Conservation (phyloP, 1,140 invertebrate species). For the Zaprionus taronus region DNA sequence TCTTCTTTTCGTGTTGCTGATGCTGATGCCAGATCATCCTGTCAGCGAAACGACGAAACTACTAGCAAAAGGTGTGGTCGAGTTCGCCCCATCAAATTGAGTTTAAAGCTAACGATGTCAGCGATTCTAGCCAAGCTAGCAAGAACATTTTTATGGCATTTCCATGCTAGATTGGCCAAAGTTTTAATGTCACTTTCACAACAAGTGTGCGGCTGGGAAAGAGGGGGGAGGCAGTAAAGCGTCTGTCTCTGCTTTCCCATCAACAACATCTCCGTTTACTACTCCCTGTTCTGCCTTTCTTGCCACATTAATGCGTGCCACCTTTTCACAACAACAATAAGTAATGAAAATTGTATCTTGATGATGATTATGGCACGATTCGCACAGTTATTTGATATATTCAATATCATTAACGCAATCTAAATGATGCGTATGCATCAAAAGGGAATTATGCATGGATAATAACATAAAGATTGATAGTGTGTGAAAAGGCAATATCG, state of each 20-base stretch:
- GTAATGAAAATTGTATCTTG: constrained; percentile 25
- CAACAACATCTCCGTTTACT: not conserved
- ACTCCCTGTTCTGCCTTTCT: not conserved
- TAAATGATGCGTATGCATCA: constrained; percentile 1
- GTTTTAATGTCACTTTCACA: constrained; percentile 31
- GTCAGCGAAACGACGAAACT: constrained; percentile 28
- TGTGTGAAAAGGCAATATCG: not conserved
- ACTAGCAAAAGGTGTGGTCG: constrained; percentile 72
- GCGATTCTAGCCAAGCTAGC: constrained; percentile 2
- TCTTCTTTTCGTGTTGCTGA: not conserved
- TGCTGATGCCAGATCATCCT: constrained; percentile 44
- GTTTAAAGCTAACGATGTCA: constrained; percentile 57
- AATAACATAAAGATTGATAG: not conserved
- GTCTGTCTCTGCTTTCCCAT: not conserved
- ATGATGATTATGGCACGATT: constrained; percentile 20
- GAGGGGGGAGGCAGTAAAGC: not conserved
- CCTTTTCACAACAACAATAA: constrained; percentile 17
- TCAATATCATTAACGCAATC: constrained; percentile 3
- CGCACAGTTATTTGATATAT: constrained; percentile 4
- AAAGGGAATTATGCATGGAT: not conserved
- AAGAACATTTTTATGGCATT: constrained; percentile 15
- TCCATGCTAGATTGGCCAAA: constrained; percentile 33
- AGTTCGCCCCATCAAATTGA: constrained; percentile 42
- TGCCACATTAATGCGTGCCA: not conserved
- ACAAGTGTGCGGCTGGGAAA: not conserved